Conservation (phyloP, 2,113 vertebrate species). For the Haliaeetus leucogaster region DNA sequence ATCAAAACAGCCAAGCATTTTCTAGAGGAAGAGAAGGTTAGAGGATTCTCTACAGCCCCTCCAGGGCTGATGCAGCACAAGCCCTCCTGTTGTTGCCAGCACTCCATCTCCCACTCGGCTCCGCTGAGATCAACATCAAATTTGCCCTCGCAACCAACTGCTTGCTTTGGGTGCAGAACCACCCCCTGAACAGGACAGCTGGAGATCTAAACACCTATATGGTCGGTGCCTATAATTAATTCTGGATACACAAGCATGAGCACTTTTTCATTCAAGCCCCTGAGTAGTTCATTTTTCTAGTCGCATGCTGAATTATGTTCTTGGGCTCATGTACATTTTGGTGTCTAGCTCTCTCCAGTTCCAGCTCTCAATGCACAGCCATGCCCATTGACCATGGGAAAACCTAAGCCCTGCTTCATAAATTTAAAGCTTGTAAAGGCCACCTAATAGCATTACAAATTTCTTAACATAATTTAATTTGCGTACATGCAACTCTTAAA, state of each 20-base stretch:
- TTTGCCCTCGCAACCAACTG: neutral
- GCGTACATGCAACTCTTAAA: slow-evolving; percentile 21
- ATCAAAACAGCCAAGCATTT: neutral
- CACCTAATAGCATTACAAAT: slow-evolving; percentile 29
- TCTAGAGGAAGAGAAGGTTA: neutral
- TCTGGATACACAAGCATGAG: neutral
- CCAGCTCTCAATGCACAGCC: neutral
- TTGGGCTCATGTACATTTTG: neutral
- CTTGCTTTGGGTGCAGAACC: neutral
- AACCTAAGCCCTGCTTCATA: neutral
- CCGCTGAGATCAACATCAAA: fast-evolving
- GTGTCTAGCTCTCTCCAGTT: neutral
- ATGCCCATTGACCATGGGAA: neutral
- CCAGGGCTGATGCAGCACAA: neutral
- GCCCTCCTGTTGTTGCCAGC: neutral
- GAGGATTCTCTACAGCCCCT: neutral
- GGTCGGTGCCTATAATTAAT: neutral
- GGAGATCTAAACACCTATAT: neutral
- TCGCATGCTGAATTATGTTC: neutral
- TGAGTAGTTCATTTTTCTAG: neutral
- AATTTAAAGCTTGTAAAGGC: slow-evolving; percentile 28
- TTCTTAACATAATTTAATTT: slow-evolving; percentile 40
- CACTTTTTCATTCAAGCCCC: neutral
- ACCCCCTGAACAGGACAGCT: neutral
- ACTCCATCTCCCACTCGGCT: neutral